phyloP scores from a whole-genome alignment of 1,140 invertebrate genomes.

The Drosophila fuyamai region DNA sequence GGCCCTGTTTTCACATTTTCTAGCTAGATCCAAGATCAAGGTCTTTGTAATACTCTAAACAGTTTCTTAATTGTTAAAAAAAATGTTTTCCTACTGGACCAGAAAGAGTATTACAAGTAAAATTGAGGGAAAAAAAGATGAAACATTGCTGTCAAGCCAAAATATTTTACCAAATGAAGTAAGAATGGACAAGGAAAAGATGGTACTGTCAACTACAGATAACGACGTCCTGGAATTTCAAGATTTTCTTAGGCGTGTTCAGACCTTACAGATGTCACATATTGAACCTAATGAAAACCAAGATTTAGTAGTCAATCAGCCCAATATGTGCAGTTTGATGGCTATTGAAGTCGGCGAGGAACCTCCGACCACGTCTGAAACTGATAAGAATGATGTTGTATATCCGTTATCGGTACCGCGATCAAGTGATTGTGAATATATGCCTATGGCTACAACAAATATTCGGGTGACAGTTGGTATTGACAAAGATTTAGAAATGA shows the following conservation, averaged over 20 bases:
- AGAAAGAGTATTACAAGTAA: slow-evolving; percentile 35
- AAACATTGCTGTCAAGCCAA: not conserved
- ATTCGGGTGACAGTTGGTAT: slow-evolving; percentile 87
- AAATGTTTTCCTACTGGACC: slow-evolving; percentile 69
- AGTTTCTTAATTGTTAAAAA: slow-evolving; percentile 1
- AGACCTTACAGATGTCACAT: slow-evolving; percentile 67
- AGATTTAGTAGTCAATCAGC: not conserved
- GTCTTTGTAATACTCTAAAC: slow-evolving; percentile 28
- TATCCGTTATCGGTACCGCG: not conserved
- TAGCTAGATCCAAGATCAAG: slow-evolving; percentile 54
- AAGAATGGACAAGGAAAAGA: not conserved
- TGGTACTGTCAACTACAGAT: slow-evolving; percentile 3
- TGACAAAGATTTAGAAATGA: slow-evolving; percentile 88
- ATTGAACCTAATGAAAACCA: not conserved
- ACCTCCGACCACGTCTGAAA: slow-evolving; percentile 48
- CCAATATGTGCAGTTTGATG: not conserved
- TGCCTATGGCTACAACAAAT: slow-evolving; percentile 51
- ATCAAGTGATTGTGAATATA: slow-evolving; percentile 3
- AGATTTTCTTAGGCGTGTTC: slow-evolving; percentile 61
- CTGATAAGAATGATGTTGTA: slow-evolving; percentile 25
- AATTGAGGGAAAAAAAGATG: not conserved
- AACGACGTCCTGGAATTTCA: slow-evolving; percentile 61
- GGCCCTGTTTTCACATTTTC: slow-evolving; percentile 9
- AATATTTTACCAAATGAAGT: not conserved
- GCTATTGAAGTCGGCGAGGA: slow-evolving; percentile 69